These are phyloP conservation scores for Patella depressa DNA, from an alignment of 2,888 invertebrate species.

Conservation along the genomic window DNA sequence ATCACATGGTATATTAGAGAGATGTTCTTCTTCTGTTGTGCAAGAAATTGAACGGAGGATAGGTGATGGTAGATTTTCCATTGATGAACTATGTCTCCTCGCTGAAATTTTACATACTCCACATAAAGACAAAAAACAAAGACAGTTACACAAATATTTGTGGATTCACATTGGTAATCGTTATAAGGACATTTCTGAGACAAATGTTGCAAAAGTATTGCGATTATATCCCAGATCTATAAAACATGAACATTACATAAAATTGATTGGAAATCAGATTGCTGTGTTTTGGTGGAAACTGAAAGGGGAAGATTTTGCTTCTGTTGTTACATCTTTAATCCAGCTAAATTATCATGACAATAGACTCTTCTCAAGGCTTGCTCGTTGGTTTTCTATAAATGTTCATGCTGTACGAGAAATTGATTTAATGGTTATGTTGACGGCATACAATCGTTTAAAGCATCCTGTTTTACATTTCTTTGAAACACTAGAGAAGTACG, in stretches of 20 bases:
- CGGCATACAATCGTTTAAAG: slow-evolving; percentile 74
- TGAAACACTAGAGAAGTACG: slow-evolving; percentile 77
- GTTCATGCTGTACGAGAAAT: slow-evolving; percentile 77
- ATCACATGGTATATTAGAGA: slow-evolving; percentile 36
- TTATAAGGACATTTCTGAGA: slow-evolving; percentile 75
- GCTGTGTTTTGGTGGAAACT: slow-evolving; percentile 75
- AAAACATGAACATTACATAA: slow-evolving; percentile 73
- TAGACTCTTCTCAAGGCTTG: slow-evolving; percentile 62
- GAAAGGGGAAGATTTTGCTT: slow-evolving; percentile 53
- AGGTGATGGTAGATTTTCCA: slow-evolving; percentile 76
- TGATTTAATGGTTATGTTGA: slow-evolving; percentile 72
- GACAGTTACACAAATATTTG: slow-evolving; percentile 75
- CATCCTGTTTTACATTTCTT: slow-evolving; percentile 70
- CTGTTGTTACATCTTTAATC: slow-evolving; percentile 55
- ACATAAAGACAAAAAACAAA: slow-evolving; percentile 72
- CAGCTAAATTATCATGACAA: slow-evolving; percentile 51
- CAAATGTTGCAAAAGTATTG: slow-evolving; percentile 76
- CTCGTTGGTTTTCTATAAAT: slow-evolving; percentile 77
- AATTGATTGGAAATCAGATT: slow-evolving; percentile 77
- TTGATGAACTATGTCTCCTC: slow-evolving; percentile 77
- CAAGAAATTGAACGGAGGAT: slow-evolving; percentile 78
- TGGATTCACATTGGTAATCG: slow-evolving; percentile 79
- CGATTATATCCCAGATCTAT: slow-evolving; percentile 76
- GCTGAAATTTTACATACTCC: slow-evolving; percentile 75
- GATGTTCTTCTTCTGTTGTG: slow-evolving; percentile 72